Conservation (phyloP, 2,888 invertebrate species). For the Nomada ferruginata region DNA sequence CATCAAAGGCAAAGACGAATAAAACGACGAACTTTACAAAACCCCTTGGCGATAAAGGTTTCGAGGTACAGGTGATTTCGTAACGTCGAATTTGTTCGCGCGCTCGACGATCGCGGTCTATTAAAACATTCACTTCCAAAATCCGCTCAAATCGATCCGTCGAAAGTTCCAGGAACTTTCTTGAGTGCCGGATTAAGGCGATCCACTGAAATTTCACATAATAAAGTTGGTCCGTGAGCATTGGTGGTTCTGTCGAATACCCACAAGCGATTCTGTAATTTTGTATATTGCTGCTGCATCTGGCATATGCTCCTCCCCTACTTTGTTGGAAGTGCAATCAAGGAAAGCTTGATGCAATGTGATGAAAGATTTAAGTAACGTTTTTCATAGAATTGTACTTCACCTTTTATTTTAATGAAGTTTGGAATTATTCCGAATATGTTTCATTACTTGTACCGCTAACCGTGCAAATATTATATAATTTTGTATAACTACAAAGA, state of each 20-base stretch:
- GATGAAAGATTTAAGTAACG: too few relatives aligned
- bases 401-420: too few relatives aligned
- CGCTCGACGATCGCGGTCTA: constrained; percentile 34
- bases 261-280: constrained; percentile 5
- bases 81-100: constrained; percentile 39
- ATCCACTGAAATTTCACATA: constrained; percentile 48
- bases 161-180: constrained; percentile 46
- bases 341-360: too few relatives aligned
- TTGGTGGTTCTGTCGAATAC: background rate
- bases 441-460: too few relatives aligned
- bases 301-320: too few relatives aligned
- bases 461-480: too few relatives aligned
- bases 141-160: constrained; percentile 54
- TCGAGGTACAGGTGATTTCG: constrained; percentile 5
- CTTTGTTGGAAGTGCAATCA: too few relatives aligned
- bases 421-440: too few relatives aligned
- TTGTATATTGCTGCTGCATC: background rate
- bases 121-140: constrained; percentile 53
- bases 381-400: too few relatives aligned
- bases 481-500: too few relatives aligned
- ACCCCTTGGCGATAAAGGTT: constrained; percentile 37
- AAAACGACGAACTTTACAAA: constrained; percentile 26
- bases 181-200: constrained; percentile 40
- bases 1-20: constrained; percentile 27
- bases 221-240: too few relatives aligned